phyloP scores from a whole-genome alignment of 2,888 invertebrate species.

The Crepidodera aurea region DNA sequence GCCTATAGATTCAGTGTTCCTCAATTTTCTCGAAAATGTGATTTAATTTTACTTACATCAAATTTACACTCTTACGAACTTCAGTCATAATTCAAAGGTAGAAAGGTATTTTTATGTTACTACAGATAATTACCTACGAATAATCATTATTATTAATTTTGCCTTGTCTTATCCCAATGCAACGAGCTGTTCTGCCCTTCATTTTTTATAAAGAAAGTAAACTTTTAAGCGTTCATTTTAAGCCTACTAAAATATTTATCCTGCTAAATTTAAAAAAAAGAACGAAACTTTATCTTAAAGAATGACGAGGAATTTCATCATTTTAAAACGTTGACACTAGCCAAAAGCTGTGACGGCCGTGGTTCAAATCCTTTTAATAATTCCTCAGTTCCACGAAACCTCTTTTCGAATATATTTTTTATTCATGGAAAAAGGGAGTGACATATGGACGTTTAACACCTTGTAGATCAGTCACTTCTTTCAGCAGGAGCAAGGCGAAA shows the following conservation, averaged over 20 bases:
- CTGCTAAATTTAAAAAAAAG: neutral
- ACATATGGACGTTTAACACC: slow-evolving; percentile 28
- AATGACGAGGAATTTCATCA: slow-evolving; percentile 47
- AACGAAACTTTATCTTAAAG: neutral
- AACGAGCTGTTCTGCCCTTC: too few relatives aligned
- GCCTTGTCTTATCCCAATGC: too few relatives aligned
- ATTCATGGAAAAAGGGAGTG: slow-evolving; percentile 34
- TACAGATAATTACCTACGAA: too few relatives aligned
- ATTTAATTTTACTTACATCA: too few relatives aligned
- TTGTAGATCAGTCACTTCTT: slow-evolving; percentile 22
- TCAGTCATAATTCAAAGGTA: too few relatives aligned
- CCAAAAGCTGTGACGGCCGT: slow-evolving; percentile 47
- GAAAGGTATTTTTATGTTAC: too few relatives aligned
- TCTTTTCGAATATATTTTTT: slow-evolving; percentile 44
- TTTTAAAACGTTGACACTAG: slow-evolving; percentile 47
- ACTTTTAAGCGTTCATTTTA: neutral
- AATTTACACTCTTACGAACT: too few relatives aligned
- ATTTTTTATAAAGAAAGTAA: too few relatives aligned
- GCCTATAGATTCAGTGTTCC: too few relatives aligned
- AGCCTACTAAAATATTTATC: neutral
- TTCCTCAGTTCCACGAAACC: slow-evolving; percentile 45
- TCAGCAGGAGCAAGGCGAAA: neutral
- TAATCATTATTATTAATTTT: too few relatives aligned
- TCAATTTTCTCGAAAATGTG: too few relatives aligned
- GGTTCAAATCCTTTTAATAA: slow-evolving; percentile 51